Conservation (phyloP, 2,113 vertebrate genomes). For the Podarcis cretensis region DNA sequence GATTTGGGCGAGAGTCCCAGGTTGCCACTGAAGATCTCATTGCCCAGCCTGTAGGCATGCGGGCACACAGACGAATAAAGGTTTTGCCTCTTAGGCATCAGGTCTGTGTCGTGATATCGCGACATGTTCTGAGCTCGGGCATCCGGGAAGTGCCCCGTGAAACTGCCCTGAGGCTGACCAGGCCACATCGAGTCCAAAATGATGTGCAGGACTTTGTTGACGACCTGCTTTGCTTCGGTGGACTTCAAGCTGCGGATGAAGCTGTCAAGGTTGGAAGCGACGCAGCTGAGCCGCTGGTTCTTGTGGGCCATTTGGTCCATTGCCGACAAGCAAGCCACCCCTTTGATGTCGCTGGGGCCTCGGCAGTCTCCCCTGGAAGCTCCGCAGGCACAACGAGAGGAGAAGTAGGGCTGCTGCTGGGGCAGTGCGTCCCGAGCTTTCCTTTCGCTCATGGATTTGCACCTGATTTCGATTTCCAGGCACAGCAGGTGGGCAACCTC, state of each 20-base stretch:
- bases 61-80: neutral
- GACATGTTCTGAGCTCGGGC: neutral
- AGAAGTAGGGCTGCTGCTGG: neutral
- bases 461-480: neutral
- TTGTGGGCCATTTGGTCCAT: neutral
- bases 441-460: neutral
- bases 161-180: neutral
- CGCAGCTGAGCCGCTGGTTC: neutral
- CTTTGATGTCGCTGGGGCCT: neutral
- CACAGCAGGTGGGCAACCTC: neutral
- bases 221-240: slow-evolving; percentile 2
- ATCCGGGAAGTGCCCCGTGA: neutral
- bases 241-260: slow-evolving; percentile 16
- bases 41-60: neutral
- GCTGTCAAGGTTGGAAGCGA: slow-evolving; percentile 10
- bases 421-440: neutral
- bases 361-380: neutral
- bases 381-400: neutral
- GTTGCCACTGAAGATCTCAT: neutral
- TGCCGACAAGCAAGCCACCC: neutral
- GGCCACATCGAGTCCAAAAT: slow-evolving; percentile 13
- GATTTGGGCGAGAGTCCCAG: slow-evolving; percentile 27
- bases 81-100: neutral
- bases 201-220: slow-evolving; percentile 27
- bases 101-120: neutral